Percentiles rank a stretch among this genome's conserved stretches.
Evolutionary conservation across 2,797 vertebrate species (phyloP).

Genomic region (Rhinichthys osculus): DNA sequence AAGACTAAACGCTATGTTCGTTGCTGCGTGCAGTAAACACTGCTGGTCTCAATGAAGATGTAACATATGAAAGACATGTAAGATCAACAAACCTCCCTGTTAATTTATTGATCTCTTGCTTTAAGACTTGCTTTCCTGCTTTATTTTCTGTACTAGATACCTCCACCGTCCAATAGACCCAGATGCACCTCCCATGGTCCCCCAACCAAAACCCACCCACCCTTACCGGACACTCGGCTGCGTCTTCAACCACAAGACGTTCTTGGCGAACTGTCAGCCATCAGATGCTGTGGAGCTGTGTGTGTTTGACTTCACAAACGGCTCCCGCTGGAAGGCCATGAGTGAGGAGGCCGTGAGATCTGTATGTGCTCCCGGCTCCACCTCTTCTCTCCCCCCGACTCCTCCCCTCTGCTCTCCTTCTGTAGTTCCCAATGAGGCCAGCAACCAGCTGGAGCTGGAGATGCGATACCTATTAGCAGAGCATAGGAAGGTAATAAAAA

Average conservation of each 20-base stretch:
- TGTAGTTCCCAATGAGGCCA: conserved; percentile 83
- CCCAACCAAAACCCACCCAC: conserved; percentile 85
- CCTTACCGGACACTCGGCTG: conserved; percentile 93
- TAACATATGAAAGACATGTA: neutral
- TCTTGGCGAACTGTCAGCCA: conserved; percentile 93
- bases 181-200: conserved; percentile 83
- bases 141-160: conserved; percentile 78
- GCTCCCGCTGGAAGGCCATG: conserved; percentile 96
- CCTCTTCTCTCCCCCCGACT: conserved; percentile 82
- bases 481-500: conserved; percentile 89
- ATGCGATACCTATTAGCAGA: conserved; percentile 88
- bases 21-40: neutral
- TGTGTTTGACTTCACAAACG: conserved; percentile 87
- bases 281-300: conserved; percentile 91
- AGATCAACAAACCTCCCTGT: neutral
- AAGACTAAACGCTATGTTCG: neutral
- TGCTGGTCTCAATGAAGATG: neutral
- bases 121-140: neutral
- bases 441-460: conserved; percentile 93
- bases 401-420: conserved; percentile 87
- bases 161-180: conserved; percentile 87
- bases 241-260: conserved; percentile 91
- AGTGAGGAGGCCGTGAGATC: conserved; percentile 93
- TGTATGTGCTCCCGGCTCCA: conserved; percentile 86
- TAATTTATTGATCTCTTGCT: neutral